A percentile compares a stretch with the other conserved stretches of the same genome.
phyloP scores from a whole-genome alignment of 2,888 invertebrate species.

The Didymodactylos carnosus region DNA sequence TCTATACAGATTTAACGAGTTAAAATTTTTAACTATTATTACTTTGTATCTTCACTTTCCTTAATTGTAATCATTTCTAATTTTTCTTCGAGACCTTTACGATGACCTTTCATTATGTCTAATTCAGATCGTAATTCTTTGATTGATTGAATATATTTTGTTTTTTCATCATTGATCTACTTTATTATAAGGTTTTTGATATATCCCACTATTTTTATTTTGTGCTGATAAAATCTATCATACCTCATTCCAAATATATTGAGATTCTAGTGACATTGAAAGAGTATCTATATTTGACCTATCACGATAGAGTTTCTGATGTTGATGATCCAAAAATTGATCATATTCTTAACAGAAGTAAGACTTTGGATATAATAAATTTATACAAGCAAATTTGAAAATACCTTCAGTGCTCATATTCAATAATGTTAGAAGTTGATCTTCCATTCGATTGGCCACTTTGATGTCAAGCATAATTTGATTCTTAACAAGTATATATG shows the following conservation, averaged over 20 bases:
- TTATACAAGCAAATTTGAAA: neutral
- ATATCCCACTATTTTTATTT: neutral
- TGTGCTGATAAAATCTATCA: neutral
- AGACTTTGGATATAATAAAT: no score
- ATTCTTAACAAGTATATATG: neutral
- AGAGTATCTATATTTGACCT: neutral
- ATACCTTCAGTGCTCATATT: slow-evolving; percentile 13
- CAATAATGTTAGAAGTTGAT: slow-evolving; percentile 9
- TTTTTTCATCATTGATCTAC: slow-evolving; percentile 2
- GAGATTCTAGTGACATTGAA: neutral
- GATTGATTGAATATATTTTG: slow-evolving; percentile 1
- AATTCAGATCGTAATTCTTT: slow-evolving; percentile 1
- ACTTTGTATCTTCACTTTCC: neutral
- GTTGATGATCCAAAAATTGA: slow-evolving; percentile 7
- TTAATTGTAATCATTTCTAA: neutral
- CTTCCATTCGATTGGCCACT: slow-evolving; percentile 6
- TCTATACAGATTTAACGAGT: neutral
- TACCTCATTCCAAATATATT: neutral
- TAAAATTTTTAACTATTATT: neutral
- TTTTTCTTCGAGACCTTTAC: slow-evolving; percentile 9
- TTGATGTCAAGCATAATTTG: slow-evolving; percentile 2
- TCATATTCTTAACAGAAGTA: slow-evolving; percentile 3
- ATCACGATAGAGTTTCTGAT: neutral
- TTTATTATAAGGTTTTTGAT: neutral
- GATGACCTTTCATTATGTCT: slow-evolving; percentile 6